Evolutionary conservation across 2,888 invertebrate species (phyloP).

Genomic region (Caenorhabditis doughertyi): DNA sequence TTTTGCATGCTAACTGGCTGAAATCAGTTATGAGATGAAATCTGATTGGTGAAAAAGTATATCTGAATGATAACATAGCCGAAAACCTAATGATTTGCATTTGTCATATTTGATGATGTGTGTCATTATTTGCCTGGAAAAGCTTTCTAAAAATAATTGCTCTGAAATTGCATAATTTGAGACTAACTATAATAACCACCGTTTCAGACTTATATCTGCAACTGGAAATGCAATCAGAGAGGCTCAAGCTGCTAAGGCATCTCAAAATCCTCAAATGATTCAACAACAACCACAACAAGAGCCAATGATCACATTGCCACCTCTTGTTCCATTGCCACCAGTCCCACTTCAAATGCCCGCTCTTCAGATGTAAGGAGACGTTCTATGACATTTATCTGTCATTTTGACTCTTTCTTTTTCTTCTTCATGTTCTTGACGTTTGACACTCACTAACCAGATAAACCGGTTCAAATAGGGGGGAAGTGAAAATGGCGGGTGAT

Average conservation of each 20-base stretch:
- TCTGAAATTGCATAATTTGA: neutral
- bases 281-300: conserved; percentile 46
- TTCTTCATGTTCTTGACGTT: conserved; percentile 39
- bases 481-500: conserved; percentile 37
- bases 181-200: neutral
- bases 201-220: conserved; percentile 58
- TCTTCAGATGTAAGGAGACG: conserved; percentile 41
- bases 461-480: conserved; percentile 41
- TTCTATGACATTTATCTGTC: conserved; percentile 27
- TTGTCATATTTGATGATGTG: no score
- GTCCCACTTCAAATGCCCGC: conserved; percentile 52
- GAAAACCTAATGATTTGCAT: no score
- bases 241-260: conserved; percentile 52
- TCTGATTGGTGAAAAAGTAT: no score
- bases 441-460: conserved; percentile 39
- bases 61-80: no score
- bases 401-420: conserved; percentile 7
- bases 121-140: no score
- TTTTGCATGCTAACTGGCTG: no score
- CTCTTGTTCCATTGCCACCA: conserved; percentile 59
- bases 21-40: no score
- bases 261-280: conserved; percentile 36
- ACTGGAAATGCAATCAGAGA: conserved; percentile 62
- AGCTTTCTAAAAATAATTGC: no score
- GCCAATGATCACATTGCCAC: conserved; percentile 56